These are phyloP conservation scores for Streptopelia turtur DNA, from an alignment of 2,797 vertebrate genomes.

Conservation along the genomic window DNA sequence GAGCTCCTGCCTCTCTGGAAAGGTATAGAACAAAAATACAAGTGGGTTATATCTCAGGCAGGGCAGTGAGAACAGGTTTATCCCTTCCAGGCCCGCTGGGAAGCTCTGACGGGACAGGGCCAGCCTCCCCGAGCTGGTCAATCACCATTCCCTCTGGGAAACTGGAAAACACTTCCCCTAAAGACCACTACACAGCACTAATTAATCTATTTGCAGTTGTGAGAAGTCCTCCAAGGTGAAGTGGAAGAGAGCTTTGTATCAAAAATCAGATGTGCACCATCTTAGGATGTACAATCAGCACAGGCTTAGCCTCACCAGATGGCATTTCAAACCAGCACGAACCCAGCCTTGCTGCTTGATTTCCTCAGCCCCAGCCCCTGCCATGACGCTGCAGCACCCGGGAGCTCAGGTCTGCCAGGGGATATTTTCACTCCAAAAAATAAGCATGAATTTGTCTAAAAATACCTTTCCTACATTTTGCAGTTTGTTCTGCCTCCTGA, in stretches of 20 bases:
- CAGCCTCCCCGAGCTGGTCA: not conserved
- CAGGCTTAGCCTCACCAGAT: not conserved
- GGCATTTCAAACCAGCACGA: accelerated
- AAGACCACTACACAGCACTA: not conserved
- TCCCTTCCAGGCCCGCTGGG: not conserved
- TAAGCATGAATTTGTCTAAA: not conserved
- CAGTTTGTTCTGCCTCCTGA: not conserved
- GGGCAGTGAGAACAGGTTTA: not conserved
- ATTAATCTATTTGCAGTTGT: not conserved
- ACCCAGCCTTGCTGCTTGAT: not conserved
- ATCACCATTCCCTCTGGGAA: not conserved
- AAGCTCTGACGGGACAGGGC: not conserved
- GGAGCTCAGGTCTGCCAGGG: not conserved
- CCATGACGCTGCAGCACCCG: accelerated
- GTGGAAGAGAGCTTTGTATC: not conserved
- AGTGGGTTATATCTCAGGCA: accelerated
- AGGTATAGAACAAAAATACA: accelerated
- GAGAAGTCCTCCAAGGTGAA: not conserved
- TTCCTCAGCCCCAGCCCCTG: not conserved
- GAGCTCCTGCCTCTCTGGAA: conserved; percentile 53
- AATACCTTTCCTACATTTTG: accelerated
- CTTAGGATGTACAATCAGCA: accelerated
- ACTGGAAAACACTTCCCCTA: not conserved
- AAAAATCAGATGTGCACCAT: not conserved
- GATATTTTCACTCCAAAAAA: not conserved